Base-by-base conservation (phyloP, 2,113 vertebrate species). In the Turdus rufiventris region DNA sequence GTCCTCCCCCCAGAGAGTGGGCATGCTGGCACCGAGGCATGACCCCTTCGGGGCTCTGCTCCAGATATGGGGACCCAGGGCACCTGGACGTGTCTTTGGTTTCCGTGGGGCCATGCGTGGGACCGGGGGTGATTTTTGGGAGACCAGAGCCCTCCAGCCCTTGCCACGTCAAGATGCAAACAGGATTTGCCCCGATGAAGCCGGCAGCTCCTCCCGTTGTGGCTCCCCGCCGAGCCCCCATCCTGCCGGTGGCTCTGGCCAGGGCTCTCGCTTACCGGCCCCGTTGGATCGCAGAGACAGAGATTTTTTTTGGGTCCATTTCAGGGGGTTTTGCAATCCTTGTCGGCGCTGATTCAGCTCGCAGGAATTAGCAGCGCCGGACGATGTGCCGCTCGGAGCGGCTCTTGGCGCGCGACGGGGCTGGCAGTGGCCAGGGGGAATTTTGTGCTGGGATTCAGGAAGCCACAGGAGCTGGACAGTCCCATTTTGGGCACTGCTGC, bases 281-380 rank as follows among this genome's bases (percentile, higher is more conserved):
- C 57, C 0, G 0, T 40, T 53, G 71, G 47, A 56, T 65, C 5
- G 0, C 28, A 57, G 72, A 11, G 81, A 33, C 7, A 50, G 74
- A 66, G 86, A 48, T 43, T 83, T 68, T 61, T 53, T 78, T 66
- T 91, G 88, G 88, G 94, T 80, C 73, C 13, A 7, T 88, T 89
- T 89, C 85, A 92, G 91, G 80, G 84, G 89, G 45, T 93, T 95
- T 97, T 93, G 96, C 95, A 96, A 94, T 96, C 73, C 58, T 40
- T 61, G 70, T 53, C 73, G 0, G 73, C 3, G 24, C 94, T 95
- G 94, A 93, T 93, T 95, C 93, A 95, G 94, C 93, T 63, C 1
- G 0, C 19, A 86, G 78, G 88, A 95, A 95, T 91, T 81, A 87
- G 94, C 89, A 58, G 84, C 14, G 0, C 75, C 2, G 15, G 94